Conservation (phyloP, 1,140 invertebrate genomes). For the Magallana gigas region DNA sequence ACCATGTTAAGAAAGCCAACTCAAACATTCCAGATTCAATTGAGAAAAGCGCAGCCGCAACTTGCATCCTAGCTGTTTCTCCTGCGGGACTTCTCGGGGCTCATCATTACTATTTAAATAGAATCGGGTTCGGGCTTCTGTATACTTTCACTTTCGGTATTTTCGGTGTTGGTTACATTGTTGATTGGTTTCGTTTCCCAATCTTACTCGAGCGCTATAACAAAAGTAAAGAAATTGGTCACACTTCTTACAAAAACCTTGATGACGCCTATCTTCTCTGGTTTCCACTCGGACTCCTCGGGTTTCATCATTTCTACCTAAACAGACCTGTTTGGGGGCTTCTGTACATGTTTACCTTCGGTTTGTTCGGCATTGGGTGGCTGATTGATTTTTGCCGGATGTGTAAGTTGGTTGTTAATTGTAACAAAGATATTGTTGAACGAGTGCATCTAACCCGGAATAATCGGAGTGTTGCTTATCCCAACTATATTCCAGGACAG, state of each 20-base stretch:
- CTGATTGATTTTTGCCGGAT: slow-evolving; percentile 66
- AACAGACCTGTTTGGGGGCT: slow-evolving; percentile 64
- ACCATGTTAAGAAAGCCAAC: slow-evolving; percentile 66
- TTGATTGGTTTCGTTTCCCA: slow-evolving; percentile 70
- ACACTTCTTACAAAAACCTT: neutral
- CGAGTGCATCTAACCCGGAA: neutral
- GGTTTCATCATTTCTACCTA: slow-evolving; percentile 70
- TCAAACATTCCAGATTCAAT: slow-evolving; percentile 6
- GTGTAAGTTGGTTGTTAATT: slow-evolving; percentile 34
- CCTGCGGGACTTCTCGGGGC: slow-evolving; percentile 65
- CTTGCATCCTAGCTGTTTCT: slow-evolving; percentile 61
- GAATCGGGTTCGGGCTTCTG: slow-evolving; percentile 61
- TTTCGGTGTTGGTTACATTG: slow-evolving; percentile 69
- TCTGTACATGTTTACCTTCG: slow-evolving; percentile 70
- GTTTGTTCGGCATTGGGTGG: slow-evolving; percentile 70
- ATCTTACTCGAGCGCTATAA: slow-evolving; percentile 65
- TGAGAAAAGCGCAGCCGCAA: slow-evolving; percentile 34
- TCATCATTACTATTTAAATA: slow-evolving; percentile 70
- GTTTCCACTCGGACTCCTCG: slow-evolving; percentile 55
- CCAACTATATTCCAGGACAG: neutral
- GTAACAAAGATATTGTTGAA: slow-evolving; percentile 36
- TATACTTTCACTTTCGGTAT: slow-evolving; percentile 70
- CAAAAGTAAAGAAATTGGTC: slow-evolving; percentile 28
- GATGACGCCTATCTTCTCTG: slow-evolving; percentile 51
- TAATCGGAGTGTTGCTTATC: neutral